Evolutionary conservation across 2,797 vertebrate species (phyloP), one percentile per base, ranked within the genome.

Genomic region (Microctenopoma steveboyesi): DNA sequence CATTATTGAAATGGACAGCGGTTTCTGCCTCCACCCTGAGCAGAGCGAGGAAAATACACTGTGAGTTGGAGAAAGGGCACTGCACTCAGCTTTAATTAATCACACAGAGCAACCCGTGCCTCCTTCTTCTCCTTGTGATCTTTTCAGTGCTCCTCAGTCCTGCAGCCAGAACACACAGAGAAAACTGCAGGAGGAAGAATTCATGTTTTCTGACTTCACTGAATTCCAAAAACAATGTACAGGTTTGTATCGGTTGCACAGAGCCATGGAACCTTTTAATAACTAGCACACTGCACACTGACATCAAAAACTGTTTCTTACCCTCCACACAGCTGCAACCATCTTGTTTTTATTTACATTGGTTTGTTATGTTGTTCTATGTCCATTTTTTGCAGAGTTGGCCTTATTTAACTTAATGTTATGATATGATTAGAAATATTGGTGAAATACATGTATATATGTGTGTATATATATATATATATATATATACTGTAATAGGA

Each of bases 1-100:
- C 1, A 55, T 79, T 65, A 76, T 70, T 72, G 47, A 81, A 81
- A 73, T 55, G 27, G 56, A 68, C 51, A 69, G 43, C 74, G 47
- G 43, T 45, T 59, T 61, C 53, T 54, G 28, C 48, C 18, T 47
- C 30, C 33, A 40, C 54, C 45, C 40, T 14, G 30, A 55, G 49
- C 48, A 61, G 66, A 54, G n/a, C 53, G 53, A 69, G 69, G 43
- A 74, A 66, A 53, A 72, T 16, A 60, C 60, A 67, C 60, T 14
- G 52, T 67, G 60, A 56, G 50, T 18, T 55, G 22, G 68, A 81
- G 77, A 89, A 45, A 86, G 77, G 73, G 69, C 79, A 84, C 51
- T 69, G 61, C 81, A 48, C 64, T 84, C 81, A 72, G 73, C 39
- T 84, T 74, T 76, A 86, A 88, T 83, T 81, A 87, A 56, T 74